Base-by-base conservation (phyloP, 1,140 invertebrate species). In the Patella vulgata region DNA sequence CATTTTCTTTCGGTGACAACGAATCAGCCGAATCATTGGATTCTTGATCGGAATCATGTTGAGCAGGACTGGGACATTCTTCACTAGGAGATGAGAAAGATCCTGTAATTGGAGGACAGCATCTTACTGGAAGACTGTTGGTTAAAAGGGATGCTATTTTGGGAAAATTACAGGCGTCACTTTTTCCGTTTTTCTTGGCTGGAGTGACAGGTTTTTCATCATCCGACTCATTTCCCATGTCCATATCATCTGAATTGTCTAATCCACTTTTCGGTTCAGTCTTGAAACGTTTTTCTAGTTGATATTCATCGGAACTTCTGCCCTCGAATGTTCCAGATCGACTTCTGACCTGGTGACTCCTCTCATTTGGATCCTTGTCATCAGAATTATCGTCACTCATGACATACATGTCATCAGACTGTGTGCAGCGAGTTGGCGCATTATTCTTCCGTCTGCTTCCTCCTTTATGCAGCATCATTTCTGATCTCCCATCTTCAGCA, bases 361-460 rank as follows among this genome's bases (percentile, higher is more conserved):
- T 30, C 42, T 44, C 44, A 23, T 30, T 36, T 19, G 51, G 47
- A 52, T 75, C 70, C 54, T 71, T 65, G 27, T 82, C 74, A 57
- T 79, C 67, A 33, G 73, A 71, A 47, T 79, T 77, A 36, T 84
- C 78, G 56, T 78, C 78, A 52, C 73, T 74, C 59, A 75, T 59
- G 0, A 54, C 63, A 59, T 64, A 71, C 27, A 47, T 59, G 8
- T 77, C 74, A 30, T 70, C 55, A 36, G 67, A 72, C 36, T 84
- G 82, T 2, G 92, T 89, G 78, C 91, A 93, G 59, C 93, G 88
- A 0, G 92, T 95, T 0, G 95, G 95, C 81, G 96, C 95, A 72
- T 94, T 91, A 73, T 91, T 95, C 84, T 97, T 98, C 50, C 95
- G 86, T 84, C 97, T 95, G 48, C 94, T 74, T 44, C 72, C 43